These are phyloP conservation scores for Drosophila parabipectinata DNA, from an alignment of 1,140 invertebrate genomes.

Conservation along the genomic window DNA sequence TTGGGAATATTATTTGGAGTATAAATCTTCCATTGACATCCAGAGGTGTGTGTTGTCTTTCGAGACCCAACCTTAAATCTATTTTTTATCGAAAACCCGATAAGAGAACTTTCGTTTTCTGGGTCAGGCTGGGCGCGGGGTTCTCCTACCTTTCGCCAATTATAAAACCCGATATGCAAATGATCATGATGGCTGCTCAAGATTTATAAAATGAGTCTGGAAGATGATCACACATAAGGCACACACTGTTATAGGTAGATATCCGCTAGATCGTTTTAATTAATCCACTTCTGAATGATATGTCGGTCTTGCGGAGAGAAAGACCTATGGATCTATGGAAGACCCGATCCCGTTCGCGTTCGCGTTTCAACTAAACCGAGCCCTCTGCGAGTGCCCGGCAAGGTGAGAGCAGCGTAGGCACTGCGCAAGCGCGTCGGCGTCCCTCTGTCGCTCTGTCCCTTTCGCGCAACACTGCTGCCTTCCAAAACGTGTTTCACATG, in stretches of 20 bases:
- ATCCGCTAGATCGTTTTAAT: constrained; percentile 18
- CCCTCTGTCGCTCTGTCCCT: not conserved
- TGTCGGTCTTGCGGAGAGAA: constrained; percentile 25
- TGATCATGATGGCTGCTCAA: constrained; percentile 85
- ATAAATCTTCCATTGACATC: not conserved
- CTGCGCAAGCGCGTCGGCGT: constrained; percentile 43
- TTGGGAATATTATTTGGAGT: not conserved
- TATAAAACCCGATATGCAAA: constrained; percentile 88
- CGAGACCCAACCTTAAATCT: not conserved
- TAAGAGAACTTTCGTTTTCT: constrained; percentile 62
- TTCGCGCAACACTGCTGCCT: constrained; percentile 11
- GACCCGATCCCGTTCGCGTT: constrained; percentile 57
- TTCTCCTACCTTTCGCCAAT: constrained; percentile 86
- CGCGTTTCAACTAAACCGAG: constrained; percentile 79
- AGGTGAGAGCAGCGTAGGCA: constrained; percentile 24
- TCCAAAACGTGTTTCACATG: constrained; percentile 69
- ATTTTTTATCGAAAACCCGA: constrained; percentile 14
- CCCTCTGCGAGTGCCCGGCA: constrained; percentile 21
- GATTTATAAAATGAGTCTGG: constrained; percentile 30
- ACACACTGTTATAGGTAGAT: constrained; percentile 46
- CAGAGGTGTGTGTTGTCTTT: not conserved
- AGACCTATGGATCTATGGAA: too few relatives aligned
- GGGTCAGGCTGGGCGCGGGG: constrained; percentile 12
- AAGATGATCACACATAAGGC: constrained; percentile 14
- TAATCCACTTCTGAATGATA: too few relatives aligned